Evolutionary conservation across 2,113 vertebrate species (phyloP).

Genomic region (Ceratotherium simum): DNA sequence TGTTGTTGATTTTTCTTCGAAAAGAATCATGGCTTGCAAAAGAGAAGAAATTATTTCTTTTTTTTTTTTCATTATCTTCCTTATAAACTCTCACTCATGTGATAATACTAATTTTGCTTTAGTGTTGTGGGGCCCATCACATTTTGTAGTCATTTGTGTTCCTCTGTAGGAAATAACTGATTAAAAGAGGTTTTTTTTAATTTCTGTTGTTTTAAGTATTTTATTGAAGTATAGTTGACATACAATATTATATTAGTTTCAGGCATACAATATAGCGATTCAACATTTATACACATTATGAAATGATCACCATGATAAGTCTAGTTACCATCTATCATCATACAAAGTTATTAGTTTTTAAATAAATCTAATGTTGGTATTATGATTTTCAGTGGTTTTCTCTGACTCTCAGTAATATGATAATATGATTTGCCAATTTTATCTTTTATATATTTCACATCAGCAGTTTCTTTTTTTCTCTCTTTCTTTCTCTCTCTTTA

Average conservation of each 20-base stretch:
- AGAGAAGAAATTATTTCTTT: neutral
- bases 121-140: neutral
- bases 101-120: neutral
- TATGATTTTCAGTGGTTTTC: neutral
- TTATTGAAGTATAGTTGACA: too few species aligned
- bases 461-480: neutral
- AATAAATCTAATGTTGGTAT: neutral
- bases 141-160: slow-evolving; percentile 15
- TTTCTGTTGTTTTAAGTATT: too few species aligned
- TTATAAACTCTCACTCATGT: neutral
- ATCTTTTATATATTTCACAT: neutral
- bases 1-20: neutral
- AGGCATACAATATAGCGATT: too few species aligned
- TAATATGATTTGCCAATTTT: neutral
- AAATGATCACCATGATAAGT: too few species aligned
- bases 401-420: neutral
- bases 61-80: neutral
- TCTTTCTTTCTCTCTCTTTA: neutral
- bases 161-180: neutral
- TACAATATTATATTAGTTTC: too few species aligned
- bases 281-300: too few species aligned
- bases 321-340: too few species aligned
- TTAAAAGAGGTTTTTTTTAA: neutral
- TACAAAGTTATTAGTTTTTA: neutral
- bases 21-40: slow-evolving; percentile 3